Evolutionary conservation across 2,888 invertebrate species (phyloP), one percentile per base, ranked within the genome.

Genomic region (Nymphalis urticae): DNA sequence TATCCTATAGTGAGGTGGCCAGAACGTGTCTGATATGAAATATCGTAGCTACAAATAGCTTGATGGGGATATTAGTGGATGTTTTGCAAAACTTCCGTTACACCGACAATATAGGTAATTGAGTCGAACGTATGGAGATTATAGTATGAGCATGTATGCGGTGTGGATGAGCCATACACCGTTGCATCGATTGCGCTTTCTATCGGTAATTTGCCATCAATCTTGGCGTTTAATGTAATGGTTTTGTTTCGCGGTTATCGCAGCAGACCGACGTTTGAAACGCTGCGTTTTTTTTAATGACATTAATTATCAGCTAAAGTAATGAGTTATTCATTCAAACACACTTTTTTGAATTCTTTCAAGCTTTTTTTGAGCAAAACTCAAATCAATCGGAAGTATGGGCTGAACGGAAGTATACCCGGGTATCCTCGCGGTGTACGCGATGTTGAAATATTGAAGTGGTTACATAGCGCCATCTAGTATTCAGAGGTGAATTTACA

Each of bases 151-250:
- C 21, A 7, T 58, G 54, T 60, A 59, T 65, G 62, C 54, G 61
- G 68, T 54, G 68, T 56, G 64, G 66, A 70, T 67, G 66, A 66
- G 42, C 65, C 69, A 62, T 63, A 63, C 65, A 63, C 75, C 74
- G 77, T 62, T 75, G 79, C 75, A 72, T 71, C 77, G 72, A 79
- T 78, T 79, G 79, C 79, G 75, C 75, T 75, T 70, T 59, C 76
- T 80, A 82, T 79, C 80, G 80, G 82, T 80, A 86, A 88, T 89
- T 87, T 87, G 77, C 84, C 84, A 84, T 84, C 85, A 85, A 86
- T 85, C 83, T 80, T 71, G 73, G 75, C 81, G 81, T 85, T 86
- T 83, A 83, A 82, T 84, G 80, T 75, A 75, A 76, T 79, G 79
- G 83, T 82, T 84, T 85, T 83, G 83, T 85, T 84, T 77, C 70